A percentile compares a stretch with the other conserved stretches of the same genome.
Evolutionary conservation across 2,113 vertebrate species (phyloP).

Genomic region (Phasianus colchicus): DNA sequence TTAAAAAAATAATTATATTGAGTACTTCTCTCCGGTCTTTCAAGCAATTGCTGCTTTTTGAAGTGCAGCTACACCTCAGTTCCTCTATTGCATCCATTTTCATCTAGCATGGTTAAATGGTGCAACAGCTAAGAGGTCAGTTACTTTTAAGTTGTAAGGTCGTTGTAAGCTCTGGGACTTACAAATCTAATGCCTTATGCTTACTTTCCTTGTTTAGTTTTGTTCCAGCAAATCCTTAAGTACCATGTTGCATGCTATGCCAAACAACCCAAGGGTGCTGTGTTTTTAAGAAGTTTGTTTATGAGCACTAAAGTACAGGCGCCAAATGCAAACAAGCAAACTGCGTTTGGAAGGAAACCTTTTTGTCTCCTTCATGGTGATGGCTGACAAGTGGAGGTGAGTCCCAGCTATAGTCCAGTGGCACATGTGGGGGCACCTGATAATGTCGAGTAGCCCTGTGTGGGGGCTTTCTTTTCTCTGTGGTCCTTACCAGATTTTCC

Average conservation of each 20-base stretch:
- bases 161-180: neutral
- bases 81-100: neutral
- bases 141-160: neutral
- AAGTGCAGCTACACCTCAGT: neutral
- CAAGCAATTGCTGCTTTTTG: neutral
- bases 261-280: neutral
- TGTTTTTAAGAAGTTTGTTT: neutral
- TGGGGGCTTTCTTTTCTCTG: neutral
- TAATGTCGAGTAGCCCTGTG: neutral
- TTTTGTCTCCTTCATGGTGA: neutral
- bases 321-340: neutral
- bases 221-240: neutral
- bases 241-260: neutral
- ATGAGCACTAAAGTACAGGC: neutral
- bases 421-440: neutral
- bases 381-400: conserved; percentile 1
- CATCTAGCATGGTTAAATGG: neutral
- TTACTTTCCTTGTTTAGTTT: neutral
- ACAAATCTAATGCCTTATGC: neutral
- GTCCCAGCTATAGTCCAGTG: neutral
- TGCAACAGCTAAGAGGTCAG: neutral
- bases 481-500: neutral
- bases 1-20: neutral
- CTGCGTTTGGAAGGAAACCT: neutral
- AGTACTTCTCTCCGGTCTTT: neutral